phyloP scores from a whole-genome alignment of 2,888 invertebrate genomes.

The Palloptera scutellata region DNA sequence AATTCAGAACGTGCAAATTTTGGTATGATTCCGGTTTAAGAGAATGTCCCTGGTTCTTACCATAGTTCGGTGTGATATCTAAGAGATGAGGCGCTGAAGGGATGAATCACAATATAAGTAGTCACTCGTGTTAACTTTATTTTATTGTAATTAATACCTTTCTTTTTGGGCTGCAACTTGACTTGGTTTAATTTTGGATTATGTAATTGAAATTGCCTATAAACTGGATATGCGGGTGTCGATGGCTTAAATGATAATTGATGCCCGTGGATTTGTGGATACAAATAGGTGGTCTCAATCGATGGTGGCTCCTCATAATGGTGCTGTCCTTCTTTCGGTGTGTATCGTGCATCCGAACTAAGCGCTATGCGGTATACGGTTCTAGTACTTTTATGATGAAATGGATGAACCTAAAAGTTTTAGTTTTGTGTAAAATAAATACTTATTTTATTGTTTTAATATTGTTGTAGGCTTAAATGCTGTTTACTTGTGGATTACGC shows the following conservation, averaged over 20 bases:
- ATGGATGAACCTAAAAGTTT: constrained; percentile 57
- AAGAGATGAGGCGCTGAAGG: constrained; percentile 49
- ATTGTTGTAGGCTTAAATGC: neutral
- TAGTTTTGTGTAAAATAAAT: neutral
- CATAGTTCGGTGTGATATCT: constrained; percentile 45
- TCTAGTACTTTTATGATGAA: constrained; percentile 55
- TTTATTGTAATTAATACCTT: constrained; percentile 44
- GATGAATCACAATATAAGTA: neutral
- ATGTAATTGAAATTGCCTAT: constrained; percentile 55
- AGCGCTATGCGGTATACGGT: constrained; percentile 65
- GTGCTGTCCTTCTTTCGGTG: constrained; percentile 66
- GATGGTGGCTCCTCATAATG: constrained; percentile 60
- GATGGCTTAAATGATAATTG: constrained; percentile 38
- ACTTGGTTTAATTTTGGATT: constrained; percentile 58
- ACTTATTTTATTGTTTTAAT: neutral
- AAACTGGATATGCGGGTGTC: constrained; percentile 53
- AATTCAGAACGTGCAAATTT: constrained; percentile 55
- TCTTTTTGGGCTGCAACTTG: constrained; percentile 55
- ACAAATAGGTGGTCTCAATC: constrained; percentile 70
- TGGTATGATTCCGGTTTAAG: constrained; percentile 55
- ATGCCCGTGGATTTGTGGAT: constrained; percentile 63
- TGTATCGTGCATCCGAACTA: constrained; percentile 67
- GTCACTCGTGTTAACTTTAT: neutral
- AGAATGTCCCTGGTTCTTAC: constrained; percentile 43
- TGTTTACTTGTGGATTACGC: constrained; percentile 60